Percentiles rank a stretch among this genome's conserved stretches.
phyloP scores from a whole-genome alignment of 1,140 invertebrate genomes.

The Sycophaga agraensis region DNA sequence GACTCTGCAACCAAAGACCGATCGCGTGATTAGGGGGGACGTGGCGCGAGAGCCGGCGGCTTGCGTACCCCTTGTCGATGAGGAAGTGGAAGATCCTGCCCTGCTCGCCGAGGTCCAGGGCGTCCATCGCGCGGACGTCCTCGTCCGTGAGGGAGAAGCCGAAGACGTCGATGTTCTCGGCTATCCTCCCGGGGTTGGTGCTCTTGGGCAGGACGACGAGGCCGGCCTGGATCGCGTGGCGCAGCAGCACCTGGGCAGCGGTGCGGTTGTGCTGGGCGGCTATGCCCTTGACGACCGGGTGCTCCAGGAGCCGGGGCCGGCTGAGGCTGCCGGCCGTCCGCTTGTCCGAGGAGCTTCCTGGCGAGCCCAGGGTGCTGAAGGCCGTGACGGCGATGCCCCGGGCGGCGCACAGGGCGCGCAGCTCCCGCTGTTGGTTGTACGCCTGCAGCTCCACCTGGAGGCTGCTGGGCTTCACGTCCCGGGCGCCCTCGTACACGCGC shows the following conservation, averaged over 20 bases:
- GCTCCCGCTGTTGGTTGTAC: constrained; percentile 11
- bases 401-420: constrained; percentile 60
- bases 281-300: constrained; percentile 68
- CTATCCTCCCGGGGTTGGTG: constrained; percentile 56
- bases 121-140: constrained; percentile 47
- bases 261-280: constrained; percentile 59
- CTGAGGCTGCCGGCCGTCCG: constrained; percentile 39
- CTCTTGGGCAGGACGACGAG: constrained; percentile 68
- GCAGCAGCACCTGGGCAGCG: constrained; percentile 65
- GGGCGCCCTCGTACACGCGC: constrained; percentile 61
- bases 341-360: constrained; percentile 58
- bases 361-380: constrained; percentile 66
- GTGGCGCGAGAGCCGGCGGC: too few species aligned
- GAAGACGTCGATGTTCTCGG: constrained; percentile 61
- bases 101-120: constrained; percentile 59
- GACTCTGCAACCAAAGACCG: constrained; percentile 3
- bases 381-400: constrained; percentile 62
- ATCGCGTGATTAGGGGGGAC: not conserved
- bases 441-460: constrained; percentile 52
- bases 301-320: constrained; percentile 68
- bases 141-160: constrained; percentile 46
- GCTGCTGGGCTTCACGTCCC: constrained; percentile 65
- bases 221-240: constrained; percentile 60
- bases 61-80: constrained; percentile 11
- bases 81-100: constrained; percentile 67